Base-by-base conservation (phyloP, 2,113 vertebrate genomes). In the Gallinago media region DNA sequence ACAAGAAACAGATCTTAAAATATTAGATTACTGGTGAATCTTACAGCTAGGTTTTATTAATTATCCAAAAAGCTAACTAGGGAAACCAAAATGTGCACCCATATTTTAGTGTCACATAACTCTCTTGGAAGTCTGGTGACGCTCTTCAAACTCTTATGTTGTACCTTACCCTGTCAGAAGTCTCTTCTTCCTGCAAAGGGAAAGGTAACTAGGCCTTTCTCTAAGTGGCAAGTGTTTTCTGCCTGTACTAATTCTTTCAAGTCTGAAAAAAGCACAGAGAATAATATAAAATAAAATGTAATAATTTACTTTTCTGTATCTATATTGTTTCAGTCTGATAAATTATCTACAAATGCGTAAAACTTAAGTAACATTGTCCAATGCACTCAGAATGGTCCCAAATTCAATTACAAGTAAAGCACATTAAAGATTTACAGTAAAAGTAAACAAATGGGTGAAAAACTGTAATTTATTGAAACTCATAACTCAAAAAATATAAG, bases 401-500 rank as follows among this genome's bases (percentile, higher is more conserved):
- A 91, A 85, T 76, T 90, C 89, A 95, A 47, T 85, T 85, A 93
- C 85, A 96, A 55, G 42, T 73, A 94, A 96, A 89, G 32, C 72
- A 93, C 85, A 63, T 79, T 87, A 93, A 92, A 86, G 81, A 97
- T 77, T 87, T 96, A 96, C 82, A 94, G 82, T 94, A 95, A 91
- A 91, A 97, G 93, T 98, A 98, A 98, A 97, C 96, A 97, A 96
- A 97, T 98, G 98, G 98, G 98, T 98, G 98, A 98, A 98, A 98
- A 98, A 98, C 95, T 97, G 98, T 98, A 97, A 98, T 98, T 98
- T 98, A 98, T 98, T 98, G 98, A 98, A 98, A 98, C 98, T 98
- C 97, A 97, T 96, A 98, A 98, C 98, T 98, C 98, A 98, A 98
- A 98, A 98, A 98, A 98, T 98, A 98, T 98, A 98, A 98, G 98